Percentiles rank a stretch among this genome's conserved stretches.
phyloP scores from a whole-genome alignment of 2,888 invertebrate species.

The Himalopsyche tibetana region DNA sequence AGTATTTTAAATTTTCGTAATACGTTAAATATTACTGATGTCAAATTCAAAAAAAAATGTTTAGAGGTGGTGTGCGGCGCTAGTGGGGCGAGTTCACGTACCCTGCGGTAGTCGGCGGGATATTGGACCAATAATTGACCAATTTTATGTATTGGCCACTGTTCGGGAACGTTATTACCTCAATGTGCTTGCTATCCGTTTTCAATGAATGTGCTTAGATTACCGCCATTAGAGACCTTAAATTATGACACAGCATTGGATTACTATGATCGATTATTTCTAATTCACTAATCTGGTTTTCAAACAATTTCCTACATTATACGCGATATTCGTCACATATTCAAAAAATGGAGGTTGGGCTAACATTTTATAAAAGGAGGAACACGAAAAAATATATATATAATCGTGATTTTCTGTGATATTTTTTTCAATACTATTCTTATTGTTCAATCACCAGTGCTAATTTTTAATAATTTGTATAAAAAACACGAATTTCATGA shows the following conservation, averaged over 20 bases:
- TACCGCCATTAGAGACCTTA: constrained; percentile 12
- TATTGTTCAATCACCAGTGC: too few relatives aligned
- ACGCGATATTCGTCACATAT: not conserved
- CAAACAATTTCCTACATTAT: not conserved
- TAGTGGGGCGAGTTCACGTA: constrained; percentile 31
- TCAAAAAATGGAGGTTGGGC: too few relatives aligned
- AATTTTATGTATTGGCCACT: constrained; percentile 59
- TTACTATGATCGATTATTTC: not conserved
- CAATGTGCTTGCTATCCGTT: constrained; percentile 35
- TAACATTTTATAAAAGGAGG: too few relatives aligned
- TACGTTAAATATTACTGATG: not conserved
- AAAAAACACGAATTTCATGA: too few relatives aligned
- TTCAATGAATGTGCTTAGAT: constrained; percentile 43
- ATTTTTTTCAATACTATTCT: too few relatives aligned
- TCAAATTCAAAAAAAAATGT: not conserved
- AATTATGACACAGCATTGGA: constrained; percentile 3
- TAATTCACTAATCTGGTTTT: constrained; percentile 3
- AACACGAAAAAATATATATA: too few relatives aligned
- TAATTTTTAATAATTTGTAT: too few relatives aligned
- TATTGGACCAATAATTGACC: constrained; percentile 61
- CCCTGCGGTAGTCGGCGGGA: constrained; percentile 46
- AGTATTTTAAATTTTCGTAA: too few relatives aligned
- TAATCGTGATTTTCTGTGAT: too few relatives aligned
- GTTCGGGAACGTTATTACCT: constrained; percentile 53
- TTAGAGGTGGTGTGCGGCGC: not conserved